phyloP scores from a whole-genome alignment of 2,113 vertebrate genomes.

The Trochalopteron elliotii region DNA sequence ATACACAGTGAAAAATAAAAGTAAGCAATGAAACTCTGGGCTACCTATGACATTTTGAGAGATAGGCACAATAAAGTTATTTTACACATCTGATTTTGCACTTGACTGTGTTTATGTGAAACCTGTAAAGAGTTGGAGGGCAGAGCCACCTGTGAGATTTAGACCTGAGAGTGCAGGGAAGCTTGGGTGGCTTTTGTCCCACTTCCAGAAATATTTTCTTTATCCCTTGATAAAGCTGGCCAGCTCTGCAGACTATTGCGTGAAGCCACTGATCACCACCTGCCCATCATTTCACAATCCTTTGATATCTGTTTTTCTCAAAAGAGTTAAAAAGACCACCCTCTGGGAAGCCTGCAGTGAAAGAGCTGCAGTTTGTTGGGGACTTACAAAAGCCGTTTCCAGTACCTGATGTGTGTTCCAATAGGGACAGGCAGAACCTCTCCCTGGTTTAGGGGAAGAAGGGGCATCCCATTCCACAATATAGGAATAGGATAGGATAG shows the following conservation, averaged over 20 bases:
- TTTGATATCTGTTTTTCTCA: neutral
- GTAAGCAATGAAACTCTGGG: neutral
- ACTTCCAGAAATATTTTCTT: neutral
- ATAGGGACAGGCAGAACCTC: rapidly evolving
- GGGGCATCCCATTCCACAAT: neutral
- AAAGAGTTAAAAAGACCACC: neutral
- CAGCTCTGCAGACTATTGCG: neutral
- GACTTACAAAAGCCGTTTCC: neutral
- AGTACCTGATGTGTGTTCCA: neutral
- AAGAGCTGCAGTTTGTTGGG: neutral
- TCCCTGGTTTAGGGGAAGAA: neutral
- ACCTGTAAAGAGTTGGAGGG: neutral
- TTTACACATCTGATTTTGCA: neutral
- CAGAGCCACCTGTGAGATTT: rapidly evolving
- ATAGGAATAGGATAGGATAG: neutral
- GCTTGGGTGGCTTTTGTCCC: neutral
- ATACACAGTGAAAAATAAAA: neutral
- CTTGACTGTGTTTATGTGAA: neutral
- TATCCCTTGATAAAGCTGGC: neutral
- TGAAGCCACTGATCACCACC: neutral
- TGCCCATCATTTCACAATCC: neutral
- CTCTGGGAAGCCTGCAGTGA: neutral
- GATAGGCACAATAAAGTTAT: neutral
- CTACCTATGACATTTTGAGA: neutral
- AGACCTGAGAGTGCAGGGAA: neutral